A percentile compares a stretch with the other conserved stretches of the same genome.
These are phyloP conservation scores for Drosophila birchii DNA, from an alignment of 2,888 invertebrate species.

Conservation along the genomic window DNA sequence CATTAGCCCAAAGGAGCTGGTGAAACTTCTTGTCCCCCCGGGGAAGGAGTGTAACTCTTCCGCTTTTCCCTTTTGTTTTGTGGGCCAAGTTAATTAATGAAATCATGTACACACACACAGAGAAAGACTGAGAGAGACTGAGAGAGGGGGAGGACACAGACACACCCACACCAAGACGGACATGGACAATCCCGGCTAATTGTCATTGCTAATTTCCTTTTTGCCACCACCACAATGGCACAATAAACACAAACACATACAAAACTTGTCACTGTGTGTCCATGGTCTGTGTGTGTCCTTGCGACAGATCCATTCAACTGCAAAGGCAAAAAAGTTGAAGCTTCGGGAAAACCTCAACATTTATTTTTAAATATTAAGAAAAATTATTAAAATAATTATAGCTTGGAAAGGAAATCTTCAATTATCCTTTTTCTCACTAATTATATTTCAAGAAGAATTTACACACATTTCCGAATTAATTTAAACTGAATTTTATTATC, in stretches of 20 bases:
- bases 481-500: background rate
- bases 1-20: slow-evolving; percentile 41
- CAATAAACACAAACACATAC: slow-evolving; percentile 39
- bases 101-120: slow-evolving; percentile 55
- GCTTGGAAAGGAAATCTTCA: background rate
- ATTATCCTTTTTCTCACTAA: fast-evolving
- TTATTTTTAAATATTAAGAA: background rate
- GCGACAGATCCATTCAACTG: slow-evolving; percentile 44
- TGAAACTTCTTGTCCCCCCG: slow-evolving; percentile 22
- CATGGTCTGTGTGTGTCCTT: background rate
- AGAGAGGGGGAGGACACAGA: background rate
- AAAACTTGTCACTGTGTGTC: slow-evolving; percentile 26
- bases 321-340: slow-evolving; percentile 33
- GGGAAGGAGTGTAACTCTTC: slow-evolving; percentile 28
- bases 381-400: background rate
- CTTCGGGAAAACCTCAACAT: slow-evolving; percentile 20
- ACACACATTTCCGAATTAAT: background rate
- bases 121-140: background rate
- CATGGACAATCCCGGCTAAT: slow-evolving; percentile 59
- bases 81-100: slow-evolving; percentile 64
- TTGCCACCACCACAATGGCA: slow-evolving; percentile 55
- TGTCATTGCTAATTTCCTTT: slow-evolving; percentile 65
- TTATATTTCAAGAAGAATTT: background rate
- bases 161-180: slow-evolving; percentile 17
- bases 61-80: slow-evolving; percentile 22